Evolutionary conservation across 2,113 vertebrate genomes (phyloP), one percentile per base, ranked within the genome.

Genomic region (Hipposideros armiger): DNA sequence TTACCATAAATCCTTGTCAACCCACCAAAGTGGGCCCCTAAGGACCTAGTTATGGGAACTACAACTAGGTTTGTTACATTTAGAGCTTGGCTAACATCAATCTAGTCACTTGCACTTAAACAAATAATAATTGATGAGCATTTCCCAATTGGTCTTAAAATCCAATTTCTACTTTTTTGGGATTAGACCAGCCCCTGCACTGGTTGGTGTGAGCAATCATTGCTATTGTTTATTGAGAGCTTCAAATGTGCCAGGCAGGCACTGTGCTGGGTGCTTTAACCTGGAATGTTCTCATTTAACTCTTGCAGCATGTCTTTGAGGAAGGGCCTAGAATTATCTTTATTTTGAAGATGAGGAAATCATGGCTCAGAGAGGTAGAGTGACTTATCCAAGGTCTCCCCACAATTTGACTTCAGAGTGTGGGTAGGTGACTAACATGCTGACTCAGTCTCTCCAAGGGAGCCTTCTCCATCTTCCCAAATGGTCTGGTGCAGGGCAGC

Each of bases 81-180:
- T 30, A 45, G 84, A 95, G 73, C 74, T 19, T 64, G 54, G 78
- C 70, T 96, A 88, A 80, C 2, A 0, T 94, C 82, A 85, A 40
- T 95, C 72, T 77, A 16, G 52, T 94, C 81, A 81, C 96, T 80
- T 76, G 70, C 58, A 87, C 66, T 94, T 88, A 74, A 90, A 92
- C 84, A 96, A 91, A 77, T 42, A 84, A 45, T 62, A 92, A 94
- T 74, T 78, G 92, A 88, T 90, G 76, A 94, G 28, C 69, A 84
- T 85, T 96, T 95, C 66, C 87, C 70, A 45, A 14, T 32, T 69
- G 87, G 62, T 97, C 84, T 93, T 95, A 89, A 94, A 89, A 94
- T 72, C 69, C 7, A 40, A 6, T 66, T 76, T 87, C 92, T 80
- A 32, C 15, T 86, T 93, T 73, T 73, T 87, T 80, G 91, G 83